These are phyloP conservation scores for Eulemur rubriventer DNA, from an alignment of 2,797 vertebrate genomes.

Conservation along the genomic window DNA sequence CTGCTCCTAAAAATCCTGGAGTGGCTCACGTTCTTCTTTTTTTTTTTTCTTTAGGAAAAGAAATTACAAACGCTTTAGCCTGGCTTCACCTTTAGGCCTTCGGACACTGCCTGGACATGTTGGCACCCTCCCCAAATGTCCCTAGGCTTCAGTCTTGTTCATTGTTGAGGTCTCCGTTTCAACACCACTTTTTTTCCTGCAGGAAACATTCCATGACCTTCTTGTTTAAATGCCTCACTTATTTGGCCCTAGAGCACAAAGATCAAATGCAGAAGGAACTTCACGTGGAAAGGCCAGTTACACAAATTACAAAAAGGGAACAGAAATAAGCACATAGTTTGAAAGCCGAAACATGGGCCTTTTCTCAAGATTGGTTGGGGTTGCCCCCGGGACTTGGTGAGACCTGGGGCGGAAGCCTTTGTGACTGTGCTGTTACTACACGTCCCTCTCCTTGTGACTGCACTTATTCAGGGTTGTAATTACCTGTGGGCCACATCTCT, in stretches of 20 bases:
- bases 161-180: not conserved
- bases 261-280: not conserved
- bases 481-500: not conserved
- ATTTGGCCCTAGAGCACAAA: not conserved
- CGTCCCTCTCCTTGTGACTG: not conserved
- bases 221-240: not conserved
- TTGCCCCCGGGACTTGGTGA: not conserved
- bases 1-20: not conserved
- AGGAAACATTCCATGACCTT: not conserved
- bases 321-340: not conserved
- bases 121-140: not conserved
- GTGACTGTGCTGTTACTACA: not conserved
- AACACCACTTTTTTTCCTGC: not conserved
- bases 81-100: not conserved
- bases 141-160: not conserved
- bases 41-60: not conserved
- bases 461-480: rapidly evolving
- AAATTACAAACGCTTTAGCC: not conserved
- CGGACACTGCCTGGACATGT: not conserved
- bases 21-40: not conserved
- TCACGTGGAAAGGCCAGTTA: not conserved
- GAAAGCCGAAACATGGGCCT: not conserved
- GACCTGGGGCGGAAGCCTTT: not conserved
- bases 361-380: not conserved
- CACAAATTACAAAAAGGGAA: not conserved